phyloP scores from a whole-genome alignment of 2,113 vertebrate species.

The Suricata suricatta region DNA sequence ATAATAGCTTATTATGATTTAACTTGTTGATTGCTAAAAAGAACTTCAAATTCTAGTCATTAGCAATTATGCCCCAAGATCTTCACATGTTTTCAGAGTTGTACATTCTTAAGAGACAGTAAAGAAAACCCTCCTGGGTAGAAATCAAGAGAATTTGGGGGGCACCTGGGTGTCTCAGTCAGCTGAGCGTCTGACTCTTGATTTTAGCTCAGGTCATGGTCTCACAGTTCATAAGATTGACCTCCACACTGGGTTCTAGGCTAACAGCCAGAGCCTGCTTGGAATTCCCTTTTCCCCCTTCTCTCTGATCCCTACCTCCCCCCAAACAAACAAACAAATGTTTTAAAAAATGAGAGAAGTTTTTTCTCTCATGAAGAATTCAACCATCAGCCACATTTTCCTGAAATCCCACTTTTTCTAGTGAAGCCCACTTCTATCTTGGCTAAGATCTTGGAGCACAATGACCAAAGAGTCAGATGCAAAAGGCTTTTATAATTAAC shows the following conservation, averaged over 20 bases:
- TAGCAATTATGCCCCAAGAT: background rate
- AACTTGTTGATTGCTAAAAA: constrained; percentile 3
- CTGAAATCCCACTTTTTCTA: background rate
- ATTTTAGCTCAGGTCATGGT: too few relatives aligned
- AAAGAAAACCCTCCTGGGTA: background rate
- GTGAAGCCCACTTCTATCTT: background rate
- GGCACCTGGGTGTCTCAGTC: too few relatives aligned
- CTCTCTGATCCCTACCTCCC: too few relatives aligned
- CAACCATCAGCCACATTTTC: background rate
- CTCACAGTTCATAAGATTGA: too few relatives aligned
- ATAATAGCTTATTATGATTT: background rate
- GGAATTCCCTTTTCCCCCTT: too few relatives aligned
- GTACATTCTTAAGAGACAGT: background rate
- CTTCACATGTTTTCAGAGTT: background rate
- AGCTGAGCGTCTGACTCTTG: too few relatives aligned
- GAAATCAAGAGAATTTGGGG: background rate
- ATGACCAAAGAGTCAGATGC: background rate
- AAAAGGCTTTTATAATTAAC: background rate
- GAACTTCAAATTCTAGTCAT: background rate
- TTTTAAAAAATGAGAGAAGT: background rate
- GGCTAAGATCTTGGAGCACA: background rate
- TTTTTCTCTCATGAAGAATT: constrained; percentile 2
- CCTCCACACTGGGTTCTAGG: too few relatives aligned
- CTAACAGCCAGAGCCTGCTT: too few relatives aligned
- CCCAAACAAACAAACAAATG: too few relatives aligned